Evolutionary conservation across 2,888 invertebrate species (phyloP).

Genomic region (Diadromus collaris): DNA sequence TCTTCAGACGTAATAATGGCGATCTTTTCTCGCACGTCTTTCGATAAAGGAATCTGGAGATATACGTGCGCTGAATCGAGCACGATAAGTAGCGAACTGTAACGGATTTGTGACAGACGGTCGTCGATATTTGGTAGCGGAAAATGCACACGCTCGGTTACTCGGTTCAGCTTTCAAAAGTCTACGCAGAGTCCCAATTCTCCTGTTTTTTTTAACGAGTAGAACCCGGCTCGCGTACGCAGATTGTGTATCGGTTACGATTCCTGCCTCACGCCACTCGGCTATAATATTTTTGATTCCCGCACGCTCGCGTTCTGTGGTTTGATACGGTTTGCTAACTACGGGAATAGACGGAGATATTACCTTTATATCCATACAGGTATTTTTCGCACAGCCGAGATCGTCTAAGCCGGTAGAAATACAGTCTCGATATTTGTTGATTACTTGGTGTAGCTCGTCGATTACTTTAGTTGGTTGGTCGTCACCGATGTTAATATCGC

Average conservation of each 20-base stretch:
- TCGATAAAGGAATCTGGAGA: too few species aligned
- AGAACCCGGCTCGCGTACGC: slow-evolving; percentile 55
- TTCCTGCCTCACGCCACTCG: slow-evolving; percentile 29
- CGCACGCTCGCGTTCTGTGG: not conserved
- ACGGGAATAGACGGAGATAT: not conserved
- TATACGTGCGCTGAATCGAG: slow-evolving; percentile 6
- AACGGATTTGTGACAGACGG: slow-evolving; percentile 16
- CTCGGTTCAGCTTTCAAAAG: slow-evolving; percentile 33
- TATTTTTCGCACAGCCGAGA: not conserved
- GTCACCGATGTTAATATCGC: not conserved
- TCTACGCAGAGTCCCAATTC: slow-evolving; percentile 50
- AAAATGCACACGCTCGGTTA: slow-evolving; percentile 21
- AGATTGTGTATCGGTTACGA: slow-evolving; percentile 31
- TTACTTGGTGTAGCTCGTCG: not conserved
- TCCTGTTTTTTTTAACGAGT: slow-evolving; percentile 53
- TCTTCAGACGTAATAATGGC: too few species aligned
- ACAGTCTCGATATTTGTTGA: slow-evolving; percentile 4
- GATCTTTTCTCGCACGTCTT: too few species aligned
- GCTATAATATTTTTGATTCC: slow-evolving; percentile 1
- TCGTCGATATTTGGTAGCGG: slow-evolving; percentile 47
- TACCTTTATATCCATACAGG: slow-evolving; percentile 6
- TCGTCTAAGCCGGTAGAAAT: not conserved
- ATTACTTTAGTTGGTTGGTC: not conserved
- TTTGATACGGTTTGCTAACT: not conserved
- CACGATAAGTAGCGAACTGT: not conserved